Evolutionary conservation across 2,888 invertebrate species (phyloP).

Genomic region (Rhagonycha fulva): DNA sequence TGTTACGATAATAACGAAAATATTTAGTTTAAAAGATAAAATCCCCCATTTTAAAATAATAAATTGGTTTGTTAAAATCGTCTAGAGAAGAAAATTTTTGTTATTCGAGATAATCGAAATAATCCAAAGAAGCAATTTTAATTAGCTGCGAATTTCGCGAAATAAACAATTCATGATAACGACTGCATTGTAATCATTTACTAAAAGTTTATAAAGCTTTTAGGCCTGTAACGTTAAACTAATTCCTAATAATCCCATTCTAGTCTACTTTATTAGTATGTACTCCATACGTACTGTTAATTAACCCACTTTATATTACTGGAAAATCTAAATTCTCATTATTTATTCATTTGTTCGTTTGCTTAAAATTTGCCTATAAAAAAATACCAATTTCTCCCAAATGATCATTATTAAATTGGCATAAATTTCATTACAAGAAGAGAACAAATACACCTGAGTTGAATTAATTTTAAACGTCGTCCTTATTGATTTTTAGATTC

Average conservation of each 20-base stretch:
- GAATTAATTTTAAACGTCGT: conserved; percentile 4
- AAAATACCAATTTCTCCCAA: conserved; percentile 1
- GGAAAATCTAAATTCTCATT: not conserved
- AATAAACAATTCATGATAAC: not conserved
- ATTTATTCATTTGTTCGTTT: conserved; percentile 1
- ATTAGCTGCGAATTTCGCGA: not conserved
- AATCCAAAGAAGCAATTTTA: not conserved
- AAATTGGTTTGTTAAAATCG: not conserved
- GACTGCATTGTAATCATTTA: not conserved
- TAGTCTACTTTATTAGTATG: conserved; percentile 17
- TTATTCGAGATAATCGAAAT: not conserved
- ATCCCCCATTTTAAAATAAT: not conserved
- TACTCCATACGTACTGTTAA: conserved; percentile 2
- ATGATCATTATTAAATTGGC: conserved; percentile 4
- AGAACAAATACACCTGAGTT: conserved; percentile 6
- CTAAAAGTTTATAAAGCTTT: conserved; percentile 2
- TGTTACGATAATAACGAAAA: too few species aligned
- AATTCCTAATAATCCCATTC: conserved; percentile 16
- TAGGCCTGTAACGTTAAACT: conserved; percentile 9
- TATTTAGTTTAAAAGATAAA: not conserved
- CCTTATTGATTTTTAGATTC: not conserved
- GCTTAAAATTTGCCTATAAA: not conserved
- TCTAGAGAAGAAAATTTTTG: not conserved
- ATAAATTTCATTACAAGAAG: conserved; percentile 1
- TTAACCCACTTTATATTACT: not conserved